phyloP scores from a whole-genome alignment of 2,888 invertebrate species.

The Phymatocera aterrima region DNA sequence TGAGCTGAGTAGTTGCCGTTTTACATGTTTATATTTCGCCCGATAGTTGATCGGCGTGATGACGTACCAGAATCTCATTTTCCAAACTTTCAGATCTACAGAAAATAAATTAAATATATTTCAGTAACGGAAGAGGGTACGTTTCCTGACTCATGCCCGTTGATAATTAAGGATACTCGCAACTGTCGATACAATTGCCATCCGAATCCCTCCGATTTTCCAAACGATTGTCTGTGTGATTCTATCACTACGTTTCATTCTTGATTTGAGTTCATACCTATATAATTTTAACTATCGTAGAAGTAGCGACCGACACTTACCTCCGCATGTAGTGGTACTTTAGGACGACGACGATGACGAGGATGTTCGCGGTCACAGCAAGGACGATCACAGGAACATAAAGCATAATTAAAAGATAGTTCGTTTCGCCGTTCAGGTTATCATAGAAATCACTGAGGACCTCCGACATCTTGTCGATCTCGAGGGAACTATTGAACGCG shows the following conservation, averaged over 20 bases:
- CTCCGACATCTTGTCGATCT: slow-evolving; percentile 53
- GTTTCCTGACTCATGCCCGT: background rate
- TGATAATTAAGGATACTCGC: background rate
- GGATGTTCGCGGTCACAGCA: slow-evolving; percentile 80
- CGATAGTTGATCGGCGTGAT: background rate
- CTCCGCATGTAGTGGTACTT: slow-evolving; percentile 83
- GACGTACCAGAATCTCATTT: background rate
- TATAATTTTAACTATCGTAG: background rate
- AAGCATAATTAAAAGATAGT: slow-evolving; percentile 77
- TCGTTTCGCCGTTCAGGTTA: slow-evolving; percentile 57
- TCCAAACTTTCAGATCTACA: background rate
- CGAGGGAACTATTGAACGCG: slow-evolving; percentile 50
- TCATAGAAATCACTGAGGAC: slow-evolving; percentile 59
- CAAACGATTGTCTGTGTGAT: background rate
- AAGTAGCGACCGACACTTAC: slow-evolving; percentile 73
- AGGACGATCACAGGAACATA: slow-evolving; percentile 81
- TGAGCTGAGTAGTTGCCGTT: background rate
- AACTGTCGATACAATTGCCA: background rate
- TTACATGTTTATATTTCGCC: background rate
- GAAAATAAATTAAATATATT: background rate
- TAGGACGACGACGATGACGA: slow-evolving; percentile 82
- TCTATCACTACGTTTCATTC: background rate
- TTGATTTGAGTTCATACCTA: background rate
- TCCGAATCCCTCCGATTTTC: background rate
- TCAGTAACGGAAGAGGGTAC: background rate